Evolutionary conservation across 2,888 invertebrate species (phyloP).

Genomic region (Eupithecia subumbrata): DNA sequence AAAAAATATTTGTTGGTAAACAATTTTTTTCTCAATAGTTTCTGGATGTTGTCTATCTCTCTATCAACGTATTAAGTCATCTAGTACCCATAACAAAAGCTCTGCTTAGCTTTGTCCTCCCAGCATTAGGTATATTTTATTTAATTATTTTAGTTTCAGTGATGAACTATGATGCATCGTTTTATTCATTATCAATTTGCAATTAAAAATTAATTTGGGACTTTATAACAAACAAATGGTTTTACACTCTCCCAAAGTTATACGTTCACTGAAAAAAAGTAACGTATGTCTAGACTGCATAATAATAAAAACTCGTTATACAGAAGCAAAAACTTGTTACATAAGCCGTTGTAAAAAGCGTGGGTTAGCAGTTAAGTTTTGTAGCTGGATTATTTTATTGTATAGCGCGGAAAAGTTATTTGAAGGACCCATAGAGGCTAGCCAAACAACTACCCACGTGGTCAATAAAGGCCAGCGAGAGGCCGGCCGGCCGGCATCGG

Average conservation of each 20-base stretch:
- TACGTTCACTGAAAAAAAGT: not conserved
- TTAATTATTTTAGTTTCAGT: no score
- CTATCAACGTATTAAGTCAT: no score
- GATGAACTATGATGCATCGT: no score
- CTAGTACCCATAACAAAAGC: no score
- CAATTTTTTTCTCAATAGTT: no score
- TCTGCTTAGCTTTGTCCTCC: no score
- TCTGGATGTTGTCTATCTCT: no score
- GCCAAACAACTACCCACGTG: not conserved
- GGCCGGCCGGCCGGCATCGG: no score
- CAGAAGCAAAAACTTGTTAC: not conserved
- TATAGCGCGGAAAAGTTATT: not conserved
- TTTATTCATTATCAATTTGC: not conserved
- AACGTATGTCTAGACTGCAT: not conserved
- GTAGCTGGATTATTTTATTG: not conserved
- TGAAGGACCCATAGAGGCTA: not conserved
- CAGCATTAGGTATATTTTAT: no score
- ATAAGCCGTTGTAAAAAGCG: not conserved
- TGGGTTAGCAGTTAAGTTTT: not conserved
- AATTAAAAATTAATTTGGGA: not conserved
- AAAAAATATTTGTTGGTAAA: no score
- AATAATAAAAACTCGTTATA: slow-evolving; percentile 2
- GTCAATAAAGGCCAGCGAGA: no score
- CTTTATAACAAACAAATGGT: not conserved
- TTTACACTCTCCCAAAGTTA: not conserved